Evolutionary conservation across 2,113 vertebrate species (phyloP), one percentile per base, ranked within the genome.

Genomic region (Furnarius figulus): DNA sequence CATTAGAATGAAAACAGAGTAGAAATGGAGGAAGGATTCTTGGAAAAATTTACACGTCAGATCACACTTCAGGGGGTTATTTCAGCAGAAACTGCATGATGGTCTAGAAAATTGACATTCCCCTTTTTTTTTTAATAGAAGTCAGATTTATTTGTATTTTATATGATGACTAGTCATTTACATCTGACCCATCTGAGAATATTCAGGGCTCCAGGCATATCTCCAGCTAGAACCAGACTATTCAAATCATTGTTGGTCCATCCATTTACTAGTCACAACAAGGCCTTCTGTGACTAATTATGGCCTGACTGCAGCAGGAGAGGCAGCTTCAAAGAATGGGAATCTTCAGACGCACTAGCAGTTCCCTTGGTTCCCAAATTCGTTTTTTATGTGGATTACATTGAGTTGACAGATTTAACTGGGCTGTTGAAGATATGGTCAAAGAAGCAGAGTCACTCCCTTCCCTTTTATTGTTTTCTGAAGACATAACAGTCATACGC

Each of bases 391-490:
- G 87, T 87, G 85, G 93, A 92, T 96, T 95, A 95, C 87, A 96
- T 55, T 46, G 78, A 81, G 95, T 14, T 96, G 94, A 98, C 94
- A 95, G 83, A 72, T 90, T 96, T 97, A 88, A 96, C 87, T 85
- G 89, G 92, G 80, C 85, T 92, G 72, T 47, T 97, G 94, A 94
- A 97, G 93, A 92, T 95, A 84, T 0, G n/a, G 88, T 91, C 85
- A 92, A 94, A 89, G 92, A 73, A 84, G 65, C 44, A 47, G 59
- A 91, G 91, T 90, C 90, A 71, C 93, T 95, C 92, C 91, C 76
- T 97, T 95, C 75, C 92, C 72, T 90, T 95, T 91, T 97, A 93
- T 87, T 94, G 95, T 93, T 79, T 96, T 96, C 80, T 89, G 89
- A 86, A 97, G 93, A 86, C 82, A 67, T 50, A 94, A 90, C 39